Percentiles rank a stretch among this genome's conserved stretches.
phyloP scores from a whole-genome alignment of 92 coral and sea anemone species.

The Desmophyllum pertusum region DNA sequence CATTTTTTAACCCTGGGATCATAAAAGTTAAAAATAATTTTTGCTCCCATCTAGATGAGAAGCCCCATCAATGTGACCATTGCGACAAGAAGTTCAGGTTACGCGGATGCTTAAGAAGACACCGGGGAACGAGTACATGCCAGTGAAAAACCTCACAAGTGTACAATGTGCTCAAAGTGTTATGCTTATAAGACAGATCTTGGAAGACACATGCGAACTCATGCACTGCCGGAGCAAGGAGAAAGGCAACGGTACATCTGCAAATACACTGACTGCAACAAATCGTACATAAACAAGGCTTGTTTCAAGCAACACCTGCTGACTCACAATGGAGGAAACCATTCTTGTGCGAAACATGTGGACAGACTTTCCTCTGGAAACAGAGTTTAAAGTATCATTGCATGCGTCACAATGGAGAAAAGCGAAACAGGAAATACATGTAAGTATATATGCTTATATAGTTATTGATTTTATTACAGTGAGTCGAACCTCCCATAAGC shows the following conservation, averaged over 20 bases:
- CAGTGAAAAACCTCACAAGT: slow-evolving; percentile 15
- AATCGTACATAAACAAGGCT: background rate
- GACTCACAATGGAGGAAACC: slow-evolving; percentile 7
- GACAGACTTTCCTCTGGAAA: background rate
- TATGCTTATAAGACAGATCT: slow-evolving; percentile 9
- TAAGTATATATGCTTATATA: background rate
- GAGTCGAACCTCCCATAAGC: no score
- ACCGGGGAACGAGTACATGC: slow-evolving; percentile 4
- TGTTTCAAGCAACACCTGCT: background rate
- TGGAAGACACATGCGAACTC: slow-evolving; percentile 11
- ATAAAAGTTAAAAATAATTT: no score
- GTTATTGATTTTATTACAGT: no score
- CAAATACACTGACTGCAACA: slow-evolving; percentile 7
- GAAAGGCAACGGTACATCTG: slow-evolving; percentile 38
- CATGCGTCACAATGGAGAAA: background rate
- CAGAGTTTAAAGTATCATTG: background rate
- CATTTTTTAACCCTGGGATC: no score
- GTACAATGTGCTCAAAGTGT: slow-evolving; percentile 27
- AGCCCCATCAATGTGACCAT: background rate
- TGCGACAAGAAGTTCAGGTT: background rate
- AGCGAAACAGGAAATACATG: background rate
- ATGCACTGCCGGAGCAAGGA: no score
- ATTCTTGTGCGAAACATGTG: background rate
- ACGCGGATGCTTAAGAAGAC: background rate
- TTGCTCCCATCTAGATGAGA: background rate